Conservation (phyloP, 2,888 invertebrate species). For the Lypha dubia region DNA sequence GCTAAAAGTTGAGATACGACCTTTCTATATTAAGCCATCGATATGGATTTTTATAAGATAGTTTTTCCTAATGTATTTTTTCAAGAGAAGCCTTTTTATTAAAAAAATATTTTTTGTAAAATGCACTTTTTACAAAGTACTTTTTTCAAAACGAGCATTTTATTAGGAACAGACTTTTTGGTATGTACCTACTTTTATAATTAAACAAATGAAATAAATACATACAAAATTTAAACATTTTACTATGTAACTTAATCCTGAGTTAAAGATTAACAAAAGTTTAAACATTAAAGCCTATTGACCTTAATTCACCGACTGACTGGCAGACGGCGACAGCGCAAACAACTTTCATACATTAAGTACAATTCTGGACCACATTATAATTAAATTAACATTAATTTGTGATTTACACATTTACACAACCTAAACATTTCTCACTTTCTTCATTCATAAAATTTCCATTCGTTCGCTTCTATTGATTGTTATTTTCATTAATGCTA, state of each 20-base stretch:
- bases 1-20: too few relatives aligned
- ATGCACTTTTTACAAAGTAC: background rate
- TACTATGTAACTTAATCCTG: slow-evolving; percentile 3
- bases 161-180: background rate
- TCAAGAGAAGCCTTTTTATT: background rate
- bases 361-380: slow-evolving; percentile 48
- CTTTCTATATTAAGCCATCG: too few relatives aligned
- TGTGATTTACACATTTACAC: slow-evolving; percentile 62
- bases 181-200: too few relatives aligned
- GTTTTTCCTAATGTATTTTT: background rate
- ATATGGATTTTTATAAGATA: too few relatives aligned
- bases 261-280: slow-evolving; percentile 33
- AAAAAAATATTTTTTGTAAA: background rate
- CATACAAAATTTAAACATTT: background rate
- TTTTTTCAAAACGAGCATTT: background rate
- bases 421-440: slow-evolving; percentile 31
- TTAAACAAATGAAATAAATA: too few relatives aligned
- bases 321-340: too few relatives aligned
- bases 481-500: slow-evolving; percentile 32
- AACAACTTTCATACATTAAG: slow-evolving; percentile 18
- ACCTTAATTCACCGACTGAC: slow-evolving; percentile 54
- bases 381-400: slow-evolving; percentile 72
- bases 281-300: slow-evolving; percentile 60
- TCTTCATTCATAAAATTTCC: slow-evolving; percentile 50
- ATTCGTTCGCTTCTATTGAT: slow-evolving; percentile 42